phyloP scores from a whole-genome alignment of 2,888 invertebrate genomes.

The Lepidocyrtinus sp. region DNA sequence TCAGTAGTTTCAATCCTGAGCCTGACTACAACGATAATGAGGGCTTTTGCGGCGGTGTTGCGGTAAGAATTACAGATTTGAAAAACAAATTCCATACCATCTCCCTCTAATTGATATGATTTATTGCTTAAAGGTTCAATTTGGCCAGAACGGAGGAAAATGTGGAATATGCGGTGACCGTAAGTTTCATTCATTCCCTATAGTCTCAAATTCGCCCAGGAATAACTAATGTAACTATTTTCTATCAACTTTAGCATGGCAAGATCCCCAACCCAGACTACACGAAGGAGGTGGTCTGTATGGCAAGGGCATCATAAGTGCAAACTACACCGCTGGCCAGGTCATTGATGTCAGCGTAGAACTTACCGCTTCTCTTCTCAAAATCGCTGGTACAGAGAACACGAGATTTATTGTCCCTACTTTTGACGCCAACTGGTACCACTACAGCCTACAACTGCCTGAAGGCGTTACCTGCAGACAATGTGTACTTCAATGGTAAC shows the following conservation, averaged over 20 bases:
- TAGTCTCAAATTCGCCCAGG: neutral
- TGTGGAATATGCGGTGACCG: conserved; percentile 74
- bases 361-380: conserved; percentile 64
- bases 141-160: conserved; percentile 71
- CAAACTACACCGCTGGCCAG: conserved; percentile 69
- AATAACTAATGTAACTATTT: no score
- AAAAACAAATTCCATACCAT: no score
- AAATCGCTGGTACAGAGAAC: no score
- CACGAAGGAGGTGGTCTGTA: conserved; percentile 71
- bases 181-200: neutral
- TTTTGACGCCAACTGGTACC: neutral
- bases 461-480: conserved; percentile 46
- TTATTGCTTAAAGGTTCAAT: conserved; percentile 36
- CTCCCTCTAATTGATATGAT: no score
- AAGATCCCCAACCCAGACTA: conserved; percentile 67
- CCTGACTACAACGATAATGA: conserved; percentile 62
- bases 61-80: neutral
- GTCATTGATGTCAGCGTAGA: conserved; percentile 54
- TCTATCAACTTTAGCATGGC: conserved; percentile 69
- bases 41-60: conserved; percentile 64
- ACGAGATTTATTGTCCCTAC: conserved; percentile 49
- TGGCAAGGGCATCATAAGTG: conserved; percentile 70
- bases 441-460: conserved; percentile 36
- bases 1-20: conserved; percentile 38
- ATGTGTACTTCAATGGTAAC: conserved; percentile 65